These are phyloP conservation scores for Epinotia bilunana DNA, from an alignment of 2,888 invertebrate species.

Conservation along the genomic window DNA sequence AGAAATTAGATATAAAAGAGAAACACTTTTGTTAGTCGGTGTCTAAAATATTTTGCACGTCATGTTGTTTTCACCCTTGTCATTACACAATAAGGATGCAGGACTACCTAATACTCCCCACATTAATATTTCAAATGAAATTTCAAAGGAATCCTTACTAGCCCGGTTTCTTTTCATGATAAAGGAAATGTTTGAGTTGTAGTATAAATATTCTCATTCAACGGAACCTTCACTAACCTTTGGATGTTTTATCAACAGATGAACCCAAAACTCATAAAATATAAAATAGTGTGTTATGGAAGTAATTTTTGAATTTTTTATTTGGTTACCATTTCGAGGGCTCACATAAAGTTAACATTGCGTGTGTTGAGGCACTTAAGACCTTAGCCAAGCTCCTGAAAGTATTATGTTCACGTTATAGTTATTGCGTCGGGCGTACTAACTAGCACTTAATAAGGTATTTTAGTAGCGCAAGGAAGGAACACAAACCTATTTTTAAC, in stretches of 20 bases:
- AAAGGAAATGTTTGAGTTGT: slow-evolving; percentile 11
- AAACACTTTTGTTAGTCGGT: background rate
- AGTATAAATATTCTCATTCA: slow-evolving; percentile 20
- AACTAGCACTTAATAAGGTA: slow-evolving; percentile 15
- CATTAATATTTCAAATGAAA: slow-evolving; percentile 18
- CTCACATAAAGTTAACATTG: slow-evolving; percentile 30
- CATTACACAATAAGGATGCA: slow-evolving; percentile 13
- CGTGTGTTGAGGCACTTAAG: slow-evolving; percentile 36
- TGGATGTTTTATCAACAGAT: slow-evolving; percentile 31
- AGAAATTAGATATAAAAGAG: background rate
- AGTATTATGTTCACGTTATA: slow-evolving; percentile 31
- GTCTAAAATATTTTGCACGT: background rate
- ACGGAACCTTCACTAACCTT: slow-evolving; percentile 19
- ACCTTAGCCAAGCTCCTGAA: slow-evolving; percentile 21
- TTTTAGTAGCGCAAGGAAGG: slow-evolving; percentile 29
- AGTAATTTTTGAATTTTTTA: slow-evolving; percentile 28
- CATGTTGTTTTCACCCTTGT: slow-evolving; percentile 3
- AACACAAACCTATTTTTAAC: background rate
- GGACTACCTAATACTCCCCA: slow-evolving; percentile 13
- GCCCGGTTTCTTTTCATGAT: slow-evolving; percentile 28
- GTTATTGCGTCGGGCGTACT: slow-evolving; percentile 14
- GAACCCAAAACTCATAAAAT: slow-evolving; percentile 25
- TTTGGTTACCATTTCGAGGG: slow-evolving; percentile 1
- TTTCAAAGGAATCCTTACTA: slow-evolving; percentile 30
- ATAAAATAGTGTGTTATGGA: background rate